Conservation (phyloP, 1,140 invertebrate genomes). For the Phthorimaea operculella region DNA sequence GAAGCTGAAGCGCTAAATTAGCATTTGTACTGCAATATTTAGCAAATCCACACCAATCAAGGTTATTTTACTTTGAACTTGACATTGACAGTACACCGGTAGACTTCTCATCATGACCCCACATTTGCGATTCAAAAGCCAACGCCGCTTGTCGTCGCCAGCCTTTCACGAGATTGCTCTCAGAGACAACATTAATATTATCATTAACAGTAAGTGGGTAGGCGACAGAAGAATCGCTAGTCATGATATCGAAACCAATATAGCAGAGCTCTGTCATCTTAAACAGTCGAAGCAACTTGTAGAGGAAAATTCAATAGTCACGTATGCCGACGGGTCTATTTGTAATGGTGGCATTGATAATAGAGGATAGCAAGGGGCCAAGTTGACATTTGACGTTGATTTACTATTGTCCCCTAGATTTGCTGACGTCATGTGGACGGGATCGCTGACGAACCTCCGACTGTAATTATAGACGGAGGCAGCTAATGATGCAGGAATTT, state of each 20-base stretch:
- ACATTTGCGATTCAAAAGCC: slow-evolving; percentile 35
- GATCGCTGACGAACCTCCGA: slow-evolving; percentile 3
- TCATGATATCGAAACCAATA: slow-evolving; percentile 36
- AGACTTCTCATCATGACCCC: not conserved
- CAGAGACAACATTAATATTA: slow-evolving; percentile 60
- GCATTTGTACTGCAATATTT: too few relatives aligned
- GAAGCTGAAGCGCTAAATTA: too few relatives aligned
- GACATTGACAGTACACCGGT: not conserved
- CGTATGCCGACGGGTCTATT: slow-evolving; percentile 27
- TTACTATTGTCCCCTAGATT: slow-evolving; percentile 49
- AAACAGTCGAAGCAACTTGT: slow-evolving; percentile 7
- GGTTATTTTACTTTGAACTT: not conserved
- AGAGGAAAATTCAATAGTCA: slow-evolving; percentile 29
- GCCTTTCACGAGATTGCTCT: slow-evolving; percentile 42
- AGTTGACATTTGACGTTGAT: slow-evolving; percentile 64
- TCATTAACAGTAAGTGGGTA: slow-evolving; percentile 61
- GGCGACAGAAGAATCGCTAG: slow-evolving; percentile 52
- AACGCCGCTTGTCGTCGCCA: slow-evolving; percentile 27
- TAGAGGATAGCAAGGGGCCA: slow-evolving; percentile 38
- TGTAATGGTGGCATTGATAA: slow-evolving; percentile 35
- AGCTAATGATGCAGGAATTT: not conserved
- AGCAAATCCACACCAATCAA: not conserved
- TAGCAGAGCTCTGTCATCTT: slow-evolving; percentile 27
- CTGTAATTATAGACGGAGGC: slow-evolving; percentile 3
- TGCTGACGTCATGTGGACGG: slow-evolving; percentile 42